Evolutionary conservation across 2,113 vertebrate genomes (phyloP).

Genomic region (Hyaena hyaena): DNA sequence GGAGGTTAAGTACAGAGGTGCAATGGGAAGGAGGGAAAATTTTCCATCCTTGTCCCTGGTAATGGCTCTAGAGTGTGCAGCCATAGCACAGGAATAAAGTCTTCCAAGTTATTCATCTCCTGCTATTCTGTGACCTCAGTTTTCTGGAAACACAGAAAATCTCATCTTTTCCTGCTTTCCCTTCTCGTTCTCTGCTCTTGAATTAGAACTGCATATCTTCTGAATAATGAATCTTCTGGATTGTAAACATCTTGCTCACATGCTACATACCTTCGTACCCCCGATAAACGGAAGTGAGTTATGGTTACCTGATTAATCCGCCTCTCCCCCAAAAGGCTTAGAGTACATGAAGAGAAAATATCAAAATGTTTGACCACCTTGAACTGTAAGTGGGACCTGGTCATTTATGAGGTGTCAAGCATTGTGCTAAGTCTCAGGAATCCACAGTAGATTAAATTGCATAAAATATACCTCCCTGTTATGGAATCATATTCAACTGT

Average conservation of each 20-base stretch:
- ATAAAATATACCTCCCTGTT: neutral
- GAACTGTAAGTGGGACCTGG: neutral
- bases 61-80: neutral
- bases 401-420: neutral
- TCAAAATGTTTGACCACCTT: neutral
- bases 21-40: neutral
- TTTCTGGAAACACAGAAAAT: neutral
- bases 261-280: neutral
- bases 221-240: too few relatives aligned
- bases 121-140: neutral
- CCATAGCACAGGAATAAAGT: neutral
- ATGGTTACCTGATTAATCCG: neutral
- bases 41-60: neutral
- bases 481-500: neutral
- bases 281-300: neutral
- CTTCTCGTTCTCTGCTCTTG: neutral
- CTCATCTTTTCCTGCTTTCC: neutral
- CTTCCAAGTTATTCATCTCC: neutral
- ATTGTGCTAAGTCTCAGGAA: neutral
- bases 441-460: neutral
- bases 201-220: neutral
- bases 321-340: neutral
- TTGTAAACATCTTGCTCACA: neutral
- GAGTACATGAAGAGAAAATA: neutral
- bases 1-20: neutral